Evolutionary conservation across 2,113 vertebrate species (phyloP).

Genomic region (Uria aalge): DNA sequence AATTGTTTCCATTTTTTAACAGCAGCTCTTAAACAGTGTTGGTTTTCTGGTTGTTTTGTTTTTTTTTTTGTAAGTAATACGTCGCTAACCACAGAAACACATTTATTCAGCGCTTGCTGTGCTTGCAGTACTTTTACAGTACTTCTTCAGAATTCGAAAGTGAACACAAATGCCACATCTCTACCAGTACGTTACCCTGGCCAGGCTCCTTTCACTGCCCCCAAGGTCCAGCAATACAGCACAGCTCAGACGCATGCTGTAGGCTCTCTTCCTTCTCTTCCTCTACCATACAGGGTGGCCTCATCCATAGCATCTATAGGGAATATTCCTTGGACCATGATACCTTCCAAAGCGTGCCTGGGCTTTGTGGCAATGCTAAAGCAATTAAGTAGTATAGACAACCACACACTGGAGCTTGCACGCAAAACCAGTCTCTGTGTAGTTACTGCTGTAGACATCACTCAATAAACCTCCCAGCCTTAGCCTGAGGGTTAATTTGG

Average conservation of each 20-base stretch:
- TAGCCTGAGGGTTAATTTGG: not conserved
- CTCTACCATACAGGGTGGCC: not conserved
- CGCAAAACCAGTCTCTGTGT: not conserved
- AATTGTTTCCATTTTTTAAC: constrained; percentile 18
- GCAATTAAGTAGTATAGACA: not conserved
- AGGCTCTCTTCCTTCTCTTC: not conserved
- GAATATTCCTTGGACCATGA: not conserved
- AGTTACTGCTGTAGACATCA: not conserved
- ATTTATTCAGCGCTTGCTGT: not conserved
- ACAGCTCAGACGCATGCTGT: not conserved
- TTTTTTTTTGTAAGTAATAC: not conserved
- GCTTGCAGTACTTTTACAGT: not conserved
- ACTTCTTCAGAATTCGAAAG: not conserved
- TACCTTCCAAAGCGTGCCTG: not conserved
- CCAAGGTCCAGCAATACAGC: not conserved
- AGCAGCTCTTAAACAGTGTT: not conserved
- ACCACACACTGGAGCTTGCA: not conserved
- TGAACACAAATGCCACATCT: not conserved
- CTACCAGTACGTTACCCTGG: not conserved
- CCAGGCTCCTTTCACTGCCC: not conserved
- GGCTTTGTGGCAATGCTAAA: not conserved
- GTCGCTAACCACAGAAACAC: not conserved
- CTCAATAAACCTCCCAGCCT: not conserved
- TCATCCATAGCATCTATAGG: not conserved
- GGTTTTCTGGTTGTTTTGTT: not conserved